A percentile compares a stretch with the other conserved stretches of the same genome.
Conservation (phyloP, 1,140 invertebrate species). For the Neodiprion virginianus region DNA sequence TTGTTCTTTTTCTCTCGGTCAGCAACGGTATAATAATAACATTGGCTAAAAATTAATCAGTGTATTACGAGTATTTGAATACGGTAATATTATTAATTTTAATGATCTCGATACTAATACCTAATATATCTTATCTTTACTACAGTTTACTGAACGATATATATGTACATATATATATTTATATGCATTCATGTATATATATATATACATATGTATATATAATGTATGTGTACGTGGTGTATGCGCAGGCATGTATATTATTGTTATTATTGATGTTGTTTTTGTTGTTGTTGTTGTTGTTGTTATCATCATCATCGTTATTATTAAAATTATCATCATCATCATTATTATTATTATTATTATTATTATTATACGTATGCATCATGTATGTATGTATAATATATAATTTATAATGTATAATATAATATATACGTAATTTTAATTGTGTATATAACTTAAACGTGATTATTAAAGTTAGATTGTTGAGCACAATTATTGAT, state of each 20-base stretch:
- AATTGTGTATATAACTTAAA: slow-evolving; percentile 45
- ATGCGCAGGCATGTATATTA: slow-evolving; percentile 15
- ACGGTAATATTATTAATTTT: no score
- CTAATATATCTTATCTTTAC: no score
- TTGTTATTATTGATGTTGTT: slow-evolving; percentile 1
- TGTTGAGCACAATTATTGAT: slow-evolving; percentile 61
- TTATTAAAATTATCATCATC: slow-evolving; percentile 10
- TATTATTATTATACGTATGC: background rate
- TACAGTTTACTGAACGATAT: background rate
- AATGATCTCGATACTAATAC: no score
- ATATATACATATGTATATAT: slow-evolving; percentile 20
- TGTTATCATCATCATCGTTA: background rate
- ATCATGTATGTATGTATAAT: slow-evolving; percentile 9
- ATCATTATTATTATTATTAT: no score
- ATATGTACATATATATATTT: background rate
- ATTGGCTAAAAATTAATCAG: no score
- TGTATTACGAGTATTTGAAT: no score
- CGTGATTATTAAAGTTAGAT: slow-evolving; percentile 61
- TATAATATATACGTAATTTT: background rate
- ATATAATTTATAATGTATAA: slow-evolving; percentile 13
- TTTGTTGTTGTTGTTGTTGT: background rate
- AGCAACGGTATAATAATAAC: background rate
- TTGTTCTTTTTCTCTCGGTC: background rate
- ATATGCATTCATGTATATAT: slow-evolving; percentile 9
- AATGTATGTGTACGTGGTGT: slow-evolving; percentile 15